A percentile compares a stretch with the other conserved stretches of the same genome.
These are phyloP conservation scores for Falcunculus frontatus DNA, from an alignment of 2,113 vertebrate genomes.

Conservation along the genomic window DNA sequence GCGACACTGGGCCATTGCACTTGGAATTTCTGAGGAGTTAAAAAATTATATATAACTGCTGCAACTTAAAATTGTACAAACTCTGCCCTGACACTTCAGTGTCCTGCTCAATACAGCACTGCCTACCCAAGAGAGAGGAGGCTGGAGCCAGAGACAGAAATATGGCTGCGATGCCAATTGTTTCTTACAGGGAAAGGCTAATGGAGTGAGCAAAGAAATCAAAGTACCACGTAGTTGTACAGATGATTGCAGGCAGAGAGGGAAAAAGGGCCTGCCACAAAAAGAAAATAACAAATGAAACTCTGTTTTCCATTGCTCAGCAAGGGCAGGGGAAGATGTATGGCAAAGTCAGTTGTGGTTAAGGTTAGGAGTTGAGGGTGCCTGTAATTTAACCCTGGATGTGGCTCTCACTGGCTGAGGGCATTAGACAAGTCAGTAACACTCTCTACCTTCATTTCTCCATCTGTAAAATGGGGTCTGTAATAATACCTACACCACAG, in stretches of 20 bases:
- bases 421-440: background rate
- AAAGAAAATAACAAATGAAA: background rate
- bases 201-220: background rate
- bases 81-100: background rate
- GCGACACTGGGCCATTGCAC: background rate
- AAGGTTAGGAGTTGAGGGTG: background rate
- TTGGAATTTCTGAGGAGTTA: background rate
- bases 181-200: background rate
- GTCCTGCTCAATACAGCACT: background rate
- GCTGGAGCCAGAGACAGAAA: background rate
- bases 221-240: background rate
- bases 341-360: background rate
- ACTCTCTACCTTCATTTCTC: background rate
- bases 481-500: background rate
- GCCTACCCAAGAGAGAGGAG: background rate
- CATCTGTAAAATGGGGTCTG: background rate
- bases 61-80: background rate
- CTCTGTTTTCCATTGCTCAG: background rate
- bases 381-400: background rate
- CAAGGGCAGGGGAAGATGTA: background rate
- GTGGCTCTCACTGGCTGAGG: background rate
- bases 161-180: background rate
- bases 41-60: background rate
- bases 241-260: background rate
- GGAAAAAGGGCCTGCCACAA: background rate